These are phyloP conservation scores for Lasioglossum albipes DNA, from an alignment of 1,140 invertebrate genomes.

Conservation along the genomic window DNA sequence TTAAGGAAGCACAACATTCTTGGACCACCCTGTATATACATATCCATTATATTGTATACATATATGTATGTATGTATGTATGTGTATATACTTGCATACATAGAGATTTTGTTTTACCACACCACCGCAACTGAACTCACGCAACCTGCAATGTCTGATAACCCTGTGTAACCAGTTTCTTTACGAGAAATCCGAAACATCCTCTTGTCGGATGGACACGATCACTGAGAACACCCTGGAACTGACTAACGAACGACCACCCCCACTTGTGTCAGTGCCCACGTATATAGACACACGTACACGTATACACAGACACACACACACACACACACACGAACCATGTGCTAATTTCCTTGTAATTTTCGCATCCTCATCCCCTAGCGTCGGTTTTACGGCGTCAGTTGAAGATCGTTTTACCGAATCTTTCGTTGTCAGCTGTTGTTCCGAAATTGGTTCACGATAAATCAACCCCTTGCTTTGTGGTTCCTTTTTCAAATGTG, in stretches of 20 bases:
- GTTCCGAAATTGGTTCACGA: background rate
- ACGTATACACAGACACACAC: slow-evolving; percentile 4
- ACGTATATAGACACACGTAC: slow-evolving; percentile 29
- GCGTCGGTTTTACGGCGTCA: slow-evolving; percentile 16
- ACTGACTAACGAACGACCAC: slow-evolving; percentile 53
- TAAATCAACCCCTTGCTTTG: background rate
- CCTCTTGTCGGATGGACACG: slow-evolving; percentile 67
- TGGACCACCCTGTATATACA: too few species aligned
- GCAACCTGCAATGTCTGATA: slow-evolving; percentile 63
- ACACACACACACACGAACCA: slow-evolving; percentile 26
- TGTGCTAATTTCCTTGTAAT: slow-evolving; percentile 57
- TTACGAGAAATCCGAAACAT: slow-evolving; percentile 58
- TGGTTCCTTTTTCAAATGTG: too few species aligned
- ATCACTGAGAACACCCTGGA: slow-evolving; percentile 57
- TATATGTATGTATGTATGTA: background rate
- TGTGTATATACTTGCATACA: slow-evolving; percentile 12
- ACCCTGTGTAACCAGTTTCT: slow-evolving; percentile 54
- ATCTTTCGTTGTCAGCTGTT: slow-evolving; percentile 50
- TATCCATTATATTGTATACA: background rate
- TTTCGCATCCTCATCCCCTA: slow-evolving; percentile 12
- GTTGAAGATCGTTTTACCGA: background rate
- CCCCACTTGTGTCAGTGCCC: slow-evolving; percentile 44
- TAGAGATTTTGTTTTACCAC: slow-evolving; percentile 42
- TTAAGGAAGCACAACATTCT: too few species aligned
- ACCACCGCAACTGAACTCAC: slow-evolving; percentile 65